Percentiles rank a stretch among this genome's conserved stretches.
phyloP scores from a whole-genome alignment of 2,797 vertebrate species.

The Anomalospiza imberbis region DNA sequence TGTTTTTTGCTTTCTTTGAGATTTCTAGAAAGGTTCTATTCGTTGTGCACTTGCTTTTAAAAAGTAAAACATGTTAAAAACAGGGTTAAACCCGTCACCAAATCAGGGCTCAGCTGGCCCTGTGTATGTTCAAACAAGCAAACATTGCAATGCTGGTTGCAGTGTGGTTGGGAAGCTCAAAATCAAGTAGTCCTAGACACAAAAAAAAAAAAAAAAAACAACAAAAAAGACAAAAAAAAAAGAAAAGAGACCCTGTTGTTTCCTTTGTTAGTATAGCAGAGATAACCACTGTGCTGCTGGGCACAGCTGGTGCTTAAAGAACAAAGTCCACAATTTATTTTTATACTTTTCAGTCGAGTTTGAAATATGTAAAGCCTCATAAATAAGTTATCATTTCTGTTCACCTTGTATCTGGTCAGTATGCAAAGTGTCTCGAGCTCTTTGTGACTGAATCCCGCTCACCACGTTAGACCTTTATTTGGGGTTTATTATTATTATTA shows the following conservation, averaged over 20 bases:
- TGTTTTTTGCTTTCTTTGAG: conserved; percentile 32
- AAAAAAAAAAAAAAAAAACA: background rate
- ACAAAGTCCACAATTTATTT: conserved; percentile 79
- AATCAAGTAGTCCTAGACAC: conserved; percentile 57
- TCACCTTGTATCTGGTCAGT: conserved; percentile 72
- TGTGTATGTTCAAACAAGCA: conserved; percentile 43
- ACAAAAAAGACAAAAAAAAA: background rate
- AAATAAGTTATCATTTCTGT: conserved; percentile 73
- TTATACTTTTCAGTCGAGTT: conserved; percentile 79
- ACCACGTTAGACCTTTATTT: conserved; percentile 21
- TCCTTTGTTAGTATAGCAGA: conserved; percentile 62
- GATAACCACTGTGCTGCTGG: conserved; percentile 38
- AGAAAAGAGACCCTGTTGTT: conserved; percentile 24
- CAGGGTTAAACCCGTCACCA: conserved; percentile 71
- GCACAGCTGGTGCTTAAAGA: conserved; percentile 64
- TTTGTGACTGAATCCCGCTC: conserved; percentile 69
- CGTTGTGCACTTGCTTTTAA: conserved; percentile 81
- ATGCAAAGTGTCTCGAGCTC: conserved; percentile 68
- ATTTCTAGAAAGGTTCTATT: conserved; percentile 80
- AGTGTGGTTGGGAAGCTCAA: conserved; percentile 63
- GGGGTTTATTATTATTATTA: background rate
- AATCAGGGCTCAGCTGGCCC: conserved; percentile 67
- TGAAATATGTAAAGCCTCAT: conserved; percentile 73
- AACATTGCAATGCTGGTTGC: conserved; percentile 23
- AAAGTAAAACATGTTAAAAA: conserved; percentile 55